phyloP scores from a whole-genome alignment of 2,113 vertebrate genomes.

The Amazona guildingii region DNA sequence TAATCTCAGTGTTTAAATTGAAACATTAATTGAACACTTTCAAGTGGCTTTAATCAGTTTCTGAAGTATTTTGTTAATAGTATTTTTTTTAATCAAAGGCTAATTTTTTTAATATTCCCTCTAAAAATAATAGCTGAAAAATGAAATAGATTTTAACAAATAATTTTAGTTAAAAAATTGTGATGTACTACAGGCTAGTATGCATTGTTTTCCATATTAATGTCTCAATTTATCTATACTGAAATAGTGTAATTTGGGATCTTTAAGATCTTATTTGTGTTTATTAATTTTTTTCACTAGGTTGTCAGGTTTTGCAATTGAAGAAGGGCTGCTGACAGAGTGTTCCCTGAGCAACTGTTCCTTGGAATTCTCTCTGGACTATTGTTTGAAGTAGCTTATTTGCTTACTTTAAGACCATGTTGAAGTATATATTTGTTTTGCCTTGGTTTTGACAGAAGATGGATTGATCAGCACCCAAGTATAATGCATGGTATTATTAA shows the following conservation, averaged over 20 bases:
- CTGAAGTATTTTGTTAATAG: not conserved
- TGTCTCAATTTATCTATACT: not conserved
- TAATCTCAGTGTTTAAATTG: not conserved
- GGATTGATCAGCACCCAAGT: not conserved
- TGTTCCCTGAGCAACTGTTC: not conserved
- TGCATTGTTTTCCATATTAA: not conserved
- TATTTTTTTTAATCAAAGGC: not conserved
- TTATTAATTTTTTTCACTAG: not conserved
- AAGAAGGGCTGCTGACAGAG: not conserved
- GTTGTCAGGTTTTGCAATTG: not conserved
- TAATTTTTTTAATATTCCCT: not conserved
- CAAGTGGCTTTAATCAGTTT: not conserved
- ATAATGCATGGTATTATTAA: not conserved
- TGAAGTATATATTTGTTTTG: not conserved
- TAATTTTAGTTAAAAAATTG: not conserved
- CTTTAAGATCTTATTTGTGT: not conserved
- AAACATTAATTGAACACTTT: not conserved
- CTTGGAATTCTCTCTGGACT: not conserved
- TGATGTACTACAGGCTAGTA: not conserved
- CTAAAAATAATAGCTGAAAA: not conserved
- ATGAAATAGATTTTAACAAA: not conserved
- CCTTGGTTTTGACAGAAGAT: not conserved
- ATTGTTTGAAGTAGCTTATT: not conserved
- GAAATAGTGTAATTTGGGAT: not conserved
- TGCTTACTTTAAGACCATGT: not conserved